Base-by-base conservation (phyloP, 2,797 vertebrate species). In the Peromyscus eremicus region DNA sequence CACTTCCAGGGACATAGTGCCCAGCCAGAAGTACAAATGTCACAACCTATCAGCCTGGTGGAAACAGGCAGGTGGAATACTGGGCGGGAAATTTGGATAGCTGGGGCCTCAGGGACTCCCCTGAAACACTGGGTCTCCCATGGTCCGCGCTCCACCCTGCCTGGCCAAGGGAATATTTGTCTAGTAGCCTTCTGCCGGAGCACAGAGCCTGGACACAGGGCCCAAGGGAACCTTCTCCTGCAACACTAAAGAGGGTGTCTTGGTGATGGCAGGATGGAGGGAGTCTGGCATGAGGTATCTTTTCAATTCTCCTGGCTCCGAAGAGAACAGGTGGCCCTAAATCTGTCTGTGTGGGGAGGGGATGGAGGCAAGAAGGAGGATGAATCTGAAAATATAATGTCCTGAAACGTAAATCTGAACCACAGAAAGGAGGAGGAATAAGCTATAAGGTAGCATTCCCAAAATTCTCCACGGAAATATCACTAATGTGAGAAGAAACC, bases 251-350 rank as follows among this genome's bases (percentile, higher is more conserved):
- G 92, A 89, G 92, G 77, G 83, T 80, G 79, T 77, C 88, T 73
- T 73, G 92, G 46, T 49, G 89, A 46, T 11, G 43, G 52, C 8
- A 77, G 94, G 81, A 82, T 88, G 91, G 60, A 95, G 92, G 40
- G 68, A 76, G 82, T 76, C 96, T 97, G 96, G 96, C 86, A 89
- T 37, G 2, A 87, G 90, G 77, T 68, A n/a, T 80, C 93, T 75
- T 70, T 92, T 57, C 88, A 52, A 76, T 89, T 68, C 87, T 96
- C 80, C 96, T 92, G 94, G 95, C 89, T 97, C 64, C 23, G 75
- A 91, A 90, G 66, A 66, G 94, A 97, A 96, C 97, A 97, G 96
- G 97, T 97, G 96, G 96, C 52, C 94, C 94, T 80, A 94, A 97
- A 94, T 97, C 97, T 98, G 96, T 94, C 93, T 96, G 8, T 88